These are phyloP conservation scores for Amitus sp. DNA, from an alignment of 2,888 invertebrate genomes.

Conservation along the genomic window DNA sequence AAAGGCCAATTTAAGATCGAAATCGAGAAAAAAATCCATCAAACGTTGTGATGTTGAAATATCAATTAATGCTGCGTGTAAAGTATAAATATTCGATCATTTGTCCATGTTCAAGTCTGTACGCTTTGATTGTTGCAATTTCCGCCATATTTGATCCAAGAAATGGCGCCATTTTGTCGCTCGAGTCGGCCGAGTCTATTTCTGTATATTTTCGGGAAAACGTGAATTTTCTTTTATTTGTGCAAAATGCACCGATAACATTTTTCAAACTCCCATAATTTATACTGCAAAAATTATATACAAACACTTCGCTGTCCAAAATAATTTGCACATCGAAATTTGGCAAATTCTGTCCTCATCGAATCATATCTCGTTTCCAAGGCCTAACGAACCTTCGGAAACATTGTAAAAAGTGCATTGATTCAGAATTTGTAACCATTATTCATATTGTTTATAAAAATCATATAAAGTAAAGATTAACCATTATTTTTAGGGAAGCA, in stretches of 20 bases:
- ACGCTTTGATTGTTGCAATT: background rate
- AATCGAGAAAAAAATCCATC: background rate
- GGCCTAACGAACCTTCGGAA: background rate
- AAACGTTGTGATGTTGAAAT: constrained; percentile 7
- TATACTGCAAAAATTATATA: no score
- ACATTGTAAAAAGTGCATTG: background rate
- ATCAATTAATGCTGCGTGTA: constrained; percentile 16
- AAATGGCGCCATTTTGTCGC: background rate
- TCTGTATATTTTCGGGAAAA: no score
- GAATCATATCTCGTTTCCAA: constrained; percentile 2
- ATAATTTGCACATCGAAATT: no score
- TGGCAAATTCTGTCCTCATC: background rate
- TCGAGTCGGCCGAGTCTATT: no score
- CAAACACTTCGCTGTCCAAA: background rate
- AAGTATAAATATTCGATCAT: constrained; percentile 1
- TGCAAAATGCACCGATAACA: no score
- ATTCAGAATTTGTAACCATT: no score
- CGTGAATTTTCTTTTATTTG: no score
- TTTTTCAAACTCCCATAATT: no score
- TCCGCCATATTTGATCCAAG: background rate
- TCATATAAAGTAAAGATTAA: no score
- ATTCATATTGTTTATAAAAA: no score
- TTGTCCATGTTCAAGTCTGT: constrained; percentile 8
- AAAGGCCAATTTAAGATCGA: no score
- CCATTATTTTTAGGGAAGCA: no score